Evolutionary conservation across 2,888 invertebrate species (phyloP).

Genomic region (Oligia latruncula): DNA sequence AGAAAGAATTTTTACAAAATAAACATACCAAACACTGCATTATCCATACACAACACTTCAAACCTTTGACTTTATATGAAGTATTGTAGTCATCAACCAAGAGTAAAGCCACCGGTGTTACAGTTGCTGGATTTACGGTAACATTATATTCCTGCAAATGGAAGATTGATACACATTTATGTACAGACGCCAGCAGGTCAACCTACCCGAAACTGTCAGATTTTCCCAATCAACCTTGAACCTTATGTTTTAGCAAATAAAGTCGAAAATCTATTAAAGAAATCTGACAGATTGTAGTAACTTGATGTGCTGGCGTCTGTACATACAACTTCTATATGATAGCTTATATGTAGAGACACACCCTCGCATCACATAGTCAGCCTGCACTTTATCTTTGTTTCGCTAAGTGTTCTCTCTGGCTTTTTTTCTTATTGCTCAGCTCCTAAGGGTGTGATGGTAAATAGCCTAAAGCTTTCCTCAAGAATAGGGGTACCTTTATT

Average conservation of each 20-base stretch:
- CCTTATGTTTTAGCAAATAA: no score
- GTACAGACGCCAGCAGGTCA: no score
- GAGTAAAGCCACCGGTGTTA: slow-evolving; percentile 79
- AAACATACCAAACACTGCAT: slow-evolving; percentile 79
- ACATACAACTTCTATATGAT: neutral
- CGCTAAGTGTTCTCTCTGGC: neutral
- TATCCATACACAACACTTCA: slow-evolving; percentile 76
- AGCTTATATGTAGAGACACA: neutral
- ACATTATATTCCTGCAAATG: slow-evolving; percentile 78
- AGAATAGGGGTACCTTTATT: neutral
- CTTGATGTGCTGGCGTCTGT: no score
- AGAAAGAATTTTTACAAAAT: neutral
- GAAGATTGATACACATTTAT: neutral
- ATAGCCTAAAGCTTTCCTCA: neutral
- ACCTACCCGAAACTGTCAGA: no score
- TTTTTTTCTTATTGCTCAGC: neutral
- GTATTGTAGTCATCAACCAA: slow-evolving; percentile 81
- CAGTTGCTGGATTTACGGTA: slow-evolving; percentile 72
- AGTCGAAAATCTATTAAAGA: no score
- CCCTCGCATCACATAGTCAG: neutral
- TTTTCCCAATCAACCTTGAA: no score
- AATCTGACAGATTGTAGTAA: no score
- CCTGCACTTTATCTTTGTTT: neutral
- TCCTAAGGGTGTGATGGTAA: neutral
- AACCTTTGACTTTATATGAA: slow-evolving; percentile 80